Evolutionary conservation across 2,113 vertebrate genomes (phyloP).

Genomic region (Campylorhamphus procurvoides): DNA sequence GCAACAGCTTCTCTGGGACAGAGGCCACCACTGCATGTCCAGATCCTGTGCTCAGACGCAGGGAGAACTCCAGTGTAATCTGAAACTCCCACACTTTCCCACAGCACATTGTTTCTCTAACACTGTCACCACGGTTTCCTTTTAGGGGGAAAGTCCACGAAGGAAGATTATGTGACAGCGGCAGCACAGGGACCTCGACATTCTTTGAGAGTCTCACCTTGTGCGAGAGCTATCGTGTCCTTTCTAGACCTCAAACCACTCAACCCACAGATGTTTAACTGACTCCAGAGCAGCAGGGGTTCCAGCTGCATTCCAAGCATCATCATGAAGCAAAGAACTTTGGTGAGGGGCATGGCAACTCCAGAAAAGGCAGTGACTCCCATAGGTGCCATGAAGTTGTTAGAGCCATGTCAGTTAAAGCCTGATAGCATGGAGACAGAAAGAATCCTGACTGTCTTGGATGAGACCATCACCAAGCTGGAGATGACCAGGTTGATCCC

Average conservation of each 20-base stretch:
- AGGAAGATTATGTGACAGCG: not conserved
- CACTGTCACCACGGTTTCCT: not conserved
- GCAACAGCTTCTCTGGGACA: not conserved
- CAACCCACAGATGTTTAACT: not conserved
- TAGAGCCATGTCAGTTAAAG: not conserved
- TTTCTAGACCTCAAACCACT: not conserved
- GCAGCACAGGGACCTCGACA: not conserved
- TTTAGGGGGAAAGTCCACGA: not conserved
- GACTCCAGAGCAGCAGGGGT: not conserved
- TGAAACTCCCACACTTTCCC: not conserved
- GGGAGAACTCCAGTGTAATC: fast-evolving
- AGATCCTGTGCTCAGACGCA: not conserved
- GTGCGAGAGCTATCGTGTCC: not conserved
- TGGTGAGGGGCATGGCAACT: not conserved
- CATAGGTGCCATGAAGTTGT: not conserved
- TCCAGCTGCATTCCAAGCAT: not conserved
- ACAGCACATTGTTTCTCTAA: not conserved
- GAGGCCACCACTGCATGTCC: fast-evolving
- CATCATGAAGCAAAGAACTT: not conserved
- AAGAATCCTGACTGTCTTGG: conserved; percentile 6
- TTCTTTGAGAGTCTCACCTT: not conserved
- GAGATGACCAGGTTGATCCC: conserved; percentile 39
- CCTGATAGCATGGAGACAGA: not conserved
- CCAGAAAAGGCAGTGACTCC: not conserved
- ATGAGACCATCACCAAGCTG: conserved; percentile 20